Evolutionary conservation across 1,140 invertebrate species (phyloP), one percentile per base, ranked within the genome.

Genomic region (Subanguina moxae): DNA sequence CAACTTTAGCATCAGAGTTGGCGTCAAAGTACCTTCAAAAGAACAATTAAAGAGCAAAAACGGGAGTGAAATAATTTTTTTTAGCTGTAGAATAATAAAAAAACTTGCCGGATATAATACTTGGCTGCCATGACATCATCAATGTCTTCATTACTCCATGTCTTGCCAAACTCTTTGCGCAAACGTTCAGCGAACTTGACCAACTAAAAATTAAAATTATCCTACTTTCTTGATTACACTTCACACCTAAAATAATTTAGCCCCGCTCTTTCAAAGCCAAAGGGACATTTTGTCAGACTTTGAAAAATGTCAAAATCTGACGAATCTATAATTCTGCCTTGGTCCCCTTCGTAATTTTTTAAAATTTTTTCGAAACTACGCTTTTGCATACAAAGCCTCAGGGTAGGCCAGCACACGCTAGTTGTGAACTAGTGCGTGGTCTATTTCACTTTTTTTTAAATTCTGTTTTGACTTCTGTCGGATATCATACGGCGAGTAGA

Each of bases 101-200:
- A 13, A 0, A 28, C 68, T 46, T 19, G 78, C 80, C 78, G 82
- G 15, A 81, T 76, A 62, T 80, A 81, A 63, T 82, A 82, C 32
- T 57, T 27, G 15, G 71, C 77, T 21, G 81, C 80, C n/a, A 72
- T 58, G 13, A 77, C 76, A 66, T 78, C 72, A 65, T 82, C 80
- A 67, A 82, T 83, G 57, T 82, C 79, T 58, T 78, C 67, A 62
- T 82, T 82, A 1, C 62, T 73, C 80, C 79, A 82, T n/a, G 65
- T 48, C 42, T 82, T 83, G 17, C 80, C 80, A 48, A 71, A 82
- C 19, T 83, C 75, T 61, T 77, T 78, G 57, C 64, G 63, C 74
- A 80, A 75, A 63, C 76, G 77, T 46, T 77, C 68, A 0, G 66
- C 61, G 23, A 68, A 77, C 19, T 70, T 66, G 25, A 75, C 42